A percentile compares a stretch with the other conserved stretches of the same genome.
Evolutionary conservation across 2,888 invertebrate species (phyloP).

Genomic region (Volucella inflata): DNA sequence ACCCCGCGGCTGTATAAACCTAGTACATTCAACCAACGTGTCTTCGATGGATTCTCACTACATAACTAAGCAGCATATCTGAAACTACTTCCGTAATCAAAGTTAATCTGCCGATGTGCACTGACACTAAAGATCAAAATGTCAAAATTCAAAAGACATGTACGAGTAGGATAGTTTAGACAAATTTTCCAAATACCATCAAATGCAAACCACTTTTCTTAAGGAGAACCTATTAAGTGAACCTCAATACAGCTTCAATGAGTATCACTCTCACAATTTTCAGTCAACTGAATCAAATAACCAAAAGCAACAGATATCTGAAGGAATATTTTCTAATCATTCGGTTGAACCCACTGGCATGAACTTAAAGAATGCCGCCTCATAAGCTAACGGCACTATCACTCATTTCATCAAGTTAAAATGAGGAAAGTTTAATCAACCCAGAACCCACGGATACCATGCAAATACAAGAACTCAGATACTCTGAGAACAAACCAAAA

Average conservation of each 20-base stretch:
- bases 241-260: neutral
- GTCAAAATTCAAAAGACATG: no score
- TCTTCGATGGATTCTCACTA: no score
- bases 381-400: neutral
- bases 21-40: no score
- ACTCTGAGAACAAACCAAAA: neutral
- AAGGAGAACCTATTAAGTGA: no score
- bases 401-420: slow-evolving; percentile 4
- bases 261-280: neutral
- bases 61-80: no score
- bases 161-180: no score
- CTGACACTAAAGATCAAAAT: no score
- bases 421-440: neutral
- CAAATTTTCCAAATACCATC: no score
- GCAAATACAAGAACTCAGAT: neutral
- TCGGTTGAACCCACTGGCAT: neutral
- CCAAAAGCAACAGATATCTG: neutral
- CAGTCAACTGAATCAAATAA: neutral
- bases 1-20: no score
- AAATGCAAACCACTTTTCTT: no score
- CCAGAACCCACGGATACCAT: neutral
- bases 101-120: no score
- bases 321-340: slow-evolving; percentile 5
- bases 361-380: neutral
- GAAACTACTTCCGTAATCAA: no score